Evolutionary conservation across 2,113 vertebrate species (phyloP).

Genomic region (Daphoenositta chrysoptera): DNA sequence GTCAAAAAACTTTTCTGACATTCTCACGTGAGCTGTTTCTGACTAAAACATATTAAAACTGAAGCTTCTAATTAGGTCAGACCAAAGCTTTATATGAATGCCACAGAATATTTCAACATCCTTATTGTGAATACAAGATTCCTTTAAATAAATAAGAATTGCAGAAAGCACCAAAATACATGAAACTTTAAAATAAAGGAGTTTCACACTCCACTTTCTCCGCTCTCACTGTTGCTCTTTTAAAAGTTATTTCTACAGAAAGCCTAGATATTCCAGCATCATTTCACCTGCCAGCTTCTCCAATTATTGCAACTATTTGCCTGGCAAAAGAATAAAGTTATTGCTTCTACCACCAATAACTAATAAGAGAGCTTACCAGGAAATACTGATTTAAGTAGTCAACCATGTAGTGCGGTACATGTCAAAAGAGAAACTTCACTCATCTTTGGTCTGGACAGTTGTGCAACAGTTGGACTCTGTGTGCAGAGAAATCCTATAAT

Average conservation of each 20-base stretch:
- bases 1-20: neutral
- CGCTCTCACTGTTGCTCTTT: neutral
- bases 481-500: neutral
- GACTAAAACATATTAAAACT: neutral
- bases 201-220: neutral
- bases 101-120: neutral
- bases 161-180: neutral
- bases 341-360: neutral
- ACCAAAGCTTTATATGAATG: neutral
- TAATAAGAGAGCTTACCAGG: neutral
- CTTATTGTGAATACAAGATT: neutral
- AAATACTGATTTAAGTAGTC: neutral
- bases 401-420: neutral
- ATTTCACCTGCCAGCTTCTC: neutral
- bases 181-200: neutral
- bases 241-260: neutral
- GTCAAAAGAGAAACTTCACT: neutral
- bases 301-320: neutral
- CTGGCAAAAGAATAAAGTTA: neutral
- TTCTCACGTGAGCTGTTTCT: neutral
- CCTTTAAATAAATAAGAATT: neutral
- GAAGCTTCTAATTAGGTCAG: neutral
- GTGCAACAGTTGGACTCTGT: neutral
- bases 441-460: neutral
- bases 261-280: neutral